These are phyloP conservation scores for Chiloscyllium punctatum DNA, from an alignment of 2,797 vertebrate species.

Conservation along the genomic window DNA sequence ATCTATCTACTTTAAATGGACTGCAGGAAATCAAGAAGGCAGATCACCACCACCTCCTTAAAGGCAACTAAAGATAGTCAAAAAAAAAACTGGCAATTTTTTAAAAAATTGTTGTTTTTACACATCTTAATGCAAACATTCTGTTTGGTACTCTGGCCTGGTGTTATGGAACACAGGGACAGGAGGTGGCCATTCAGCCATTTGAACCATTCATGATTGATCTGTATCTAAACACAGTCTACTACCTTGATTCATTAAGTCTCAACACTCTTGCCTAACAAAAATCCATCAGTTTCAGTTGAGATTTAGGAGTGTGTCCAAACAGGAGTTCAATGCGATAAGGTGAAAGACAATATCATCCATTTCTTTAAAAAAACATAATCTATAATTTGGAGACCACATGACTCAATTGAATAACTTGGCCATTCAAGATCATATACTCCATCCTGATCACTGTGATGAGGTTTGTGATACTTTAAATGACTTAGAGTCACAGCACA, in stretches of 20 bases:
- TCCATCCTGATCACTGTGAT: no score
- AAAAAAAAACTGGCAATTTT: no score
- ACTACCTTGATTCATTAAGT: no score
- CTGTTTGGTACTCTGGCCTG: background rate
- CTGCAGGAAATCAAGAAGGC: no score
- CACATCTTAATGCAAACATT: background rate
- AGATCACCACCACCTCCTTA: no score
- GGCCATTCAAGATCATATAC: background rate
- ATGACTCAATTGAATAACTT: no score
- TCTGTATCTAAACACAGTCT: no score
- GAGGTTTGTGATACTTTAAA: background rate
- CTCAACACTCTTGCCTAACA: background rate
- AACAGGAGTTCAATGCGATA: background rate
- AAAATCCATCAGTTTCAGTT: background rate
- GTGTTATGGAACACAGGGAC: background rate
- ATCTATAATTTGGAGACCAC: background rate
- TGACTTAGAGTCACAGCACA: no score
- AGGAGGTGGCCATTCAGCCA: no score
- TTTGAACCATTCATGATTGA: no score
- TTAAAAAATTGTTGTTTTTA: constrained; percentile 3
- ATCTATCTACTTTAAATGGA: no score
- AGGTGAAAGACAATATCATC: background rate
- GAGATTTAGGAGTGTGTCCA: background rate
- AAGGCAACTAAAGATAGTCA: no score
- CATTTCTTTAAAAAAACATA: background rate